phyloP scores from a whole-genome alignment of 1,140 invertebrate species.

The Doryteuthis pealeii region DNA sequence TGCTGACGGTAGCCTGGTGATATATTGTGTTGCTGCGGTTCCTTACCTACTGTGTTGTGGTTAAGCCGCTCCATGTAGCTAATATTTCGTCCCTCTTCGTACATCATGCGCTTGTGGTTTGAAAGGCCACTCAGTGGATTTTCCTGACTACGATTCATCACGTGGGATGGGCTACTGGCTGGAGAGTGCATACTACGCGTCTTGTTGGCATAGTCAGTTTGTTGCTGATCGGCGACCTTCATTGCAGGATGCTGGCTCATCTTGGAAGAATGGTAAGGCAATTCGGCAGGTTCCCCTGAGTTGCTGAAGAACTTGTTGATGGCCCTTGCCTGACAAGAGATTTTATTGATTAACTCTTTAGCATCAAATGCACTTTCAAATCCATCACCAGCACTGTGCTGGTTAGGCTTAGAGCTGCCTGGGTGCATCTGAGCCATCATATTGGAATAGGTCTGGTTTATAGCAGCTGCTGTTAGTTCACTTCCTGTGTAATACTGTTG shows the following conservation, averaged over 20 bases:
- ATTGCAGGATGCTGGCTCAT: not conserved
- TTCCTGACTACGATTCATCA: not conserved
- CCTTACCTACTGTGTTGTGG: not conserved
- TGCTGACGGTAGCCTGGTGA: not conserved
- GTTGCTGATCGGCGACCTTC: not conserved
- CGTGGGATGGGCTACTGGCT: not conserved
- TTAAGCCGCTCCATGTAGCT: not conserved
- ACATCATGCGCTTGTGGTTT: not conserved
- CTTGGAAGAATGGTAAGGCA: not conserved
- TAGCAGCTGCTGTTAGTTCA: not conserved
- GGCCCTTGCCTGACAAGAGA: conserved; percentile 10
- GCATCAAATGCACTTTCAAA: conserved; percentile 14
- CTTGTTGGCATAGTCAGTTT: conserved; percentile 1
- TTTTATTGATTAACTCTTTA: conserved; percentile 2
- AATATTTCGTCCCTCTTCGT: not conserved
- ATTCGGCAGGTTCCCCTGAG: not conserved
- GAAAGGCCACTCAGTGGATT: not conserved
- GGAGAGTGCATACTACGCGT: conserved; percentile 4
- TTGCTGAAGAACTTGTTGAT: conserved; percentile 14
- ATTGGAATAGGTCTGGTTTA: not conserved
- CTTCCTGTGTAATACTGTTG: not conserved
- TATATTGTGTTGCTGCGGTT: not conserved
- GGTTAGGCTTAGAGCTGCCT: not conserved
- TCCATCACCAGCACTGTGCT: not conserved
- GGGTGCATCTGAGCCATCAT: conserved; percentile 1